Base-by-base conservation (phyloP, 2,113 vertebrate species). In the Etheostoma cragini region DNA sequence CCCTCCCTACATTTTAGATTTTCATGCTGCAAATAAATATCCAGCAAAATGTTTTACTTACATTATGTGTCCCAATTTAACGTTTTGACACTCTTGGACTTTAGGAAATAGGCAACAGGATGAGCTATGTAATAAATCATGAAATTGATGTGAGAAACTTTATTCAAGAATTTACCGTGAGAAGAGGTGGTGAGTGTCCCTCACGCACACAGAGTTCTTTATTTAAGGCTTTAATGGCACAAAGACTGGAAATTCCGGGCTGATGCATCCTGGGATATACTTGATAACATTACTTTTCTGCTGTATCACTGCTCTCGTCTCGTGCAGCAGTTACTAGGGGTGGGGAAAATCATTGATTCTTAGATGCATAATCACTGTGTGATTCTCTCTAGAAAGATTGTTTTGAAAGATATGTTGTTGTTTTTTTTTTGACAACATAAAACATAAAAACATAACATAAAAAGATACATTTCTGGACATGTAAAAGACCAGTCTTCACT, bases 401-500 rank as follows among this genome's bases (percentile, higher is more conserved):
- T n/a, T n/a, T n/a, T n/a, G n/a, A n/a, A n/a, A n/a, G n/a, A n/a
- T n/a, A n/a, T n/a, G n/a, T n/a, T n/a, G n/a, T n/a, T n/a, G n/a
- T n/a, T n/a, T n/a, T n/a, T n/a, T n/a, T 26, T 30, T 30, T 30
- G 4, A 30, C 30, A 30, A 30, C 2, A 30, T 30, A 30, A 30
- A 30, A 30, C 30, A 30, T 30, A n/a, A n/a, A n/a, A n/a, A n/a
- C n/a, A n/a, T n/a, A 38, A 57, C n/a, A 61, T 33, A 22, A 49
- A 67, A 58, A n/a, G 0, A 62, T 49, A 33, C 77, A 7, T 17
- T 76, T 81, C 38, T 66, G 17, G 52, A 70, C 53, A 42, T 24
- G 26, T 16, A 65, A 61, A 12, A 66, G 56, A 16, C 52, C 68
- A n/a, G 50, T 54, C 35, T 30, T 76, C 38, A 66, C 57, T 66